Evolutionary conservation across 1,140 invertebrate species (phyloP).

Genomic region (Subanguina moxae): DNA sequence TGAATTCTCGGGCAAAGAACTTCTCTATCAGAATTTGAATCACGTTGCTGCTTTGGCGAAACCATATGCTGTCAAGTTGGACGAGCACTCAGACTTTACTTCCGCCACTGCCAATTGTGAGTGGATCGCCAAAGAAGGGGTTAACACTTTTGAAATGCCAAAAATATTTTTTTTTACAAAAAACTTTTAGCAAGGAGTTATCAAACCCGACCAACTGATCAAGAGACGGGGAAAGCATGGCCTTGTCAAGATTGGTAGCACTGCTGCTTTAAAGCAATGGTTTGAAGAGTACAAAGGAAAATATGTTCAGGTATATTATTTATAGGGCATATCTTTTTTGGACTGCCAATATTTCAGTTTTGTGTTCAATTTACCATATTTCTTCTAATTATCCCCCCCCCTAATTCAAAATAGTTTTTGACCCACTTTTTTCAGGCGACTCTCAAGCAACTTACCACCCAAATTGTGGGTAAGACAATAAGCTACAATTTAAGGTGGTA

Average conservation of each 20-base stretch:
- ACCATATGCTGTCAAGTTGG: constrained; percentile 77
- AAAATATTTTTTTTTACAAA: constrained; percentile 15
- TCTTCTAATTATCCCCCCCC: too few species aligned
- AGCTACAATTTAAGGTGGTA: too few species aligned
- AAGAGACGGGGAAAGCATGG: constrained; percentile 94
- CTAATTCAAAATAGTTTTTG: too few species aligned
- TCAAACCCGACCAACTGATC: constrained; percentile 97
- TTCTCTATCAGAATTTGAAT: constrained; percentile 80
- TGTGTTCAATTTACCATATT: too few species aligned
- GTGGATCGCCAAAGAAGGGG: constrained; percentile 72
- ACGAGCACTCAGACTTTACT: constrained; percentile 75
- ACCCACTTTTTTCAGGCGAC: too few species aligned
- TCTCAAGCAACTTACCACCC: too few species aligned
- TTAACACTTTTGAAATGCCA: constrained; percentile 8
- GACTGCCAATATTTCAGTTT: too few species aligned
- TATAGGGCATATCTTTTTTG: too few species aligned
- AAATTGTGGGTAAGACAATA: too few species aligned
- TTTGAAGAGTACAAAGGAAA: constrained; percentile 79
- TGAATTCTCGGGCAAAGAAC: constrained; percentile 88
- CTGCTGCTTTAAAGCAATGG: constrained; percentile 77
- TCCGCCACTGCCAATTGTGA: constrained; percentile 73
- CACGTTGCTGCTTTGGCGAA: constrained; percentile 67
- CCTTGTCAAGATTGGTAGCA: constrained; percentile 87
- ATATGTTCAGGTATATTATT: constrained; percentile 72
- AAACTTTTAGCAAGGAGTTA: constrained; percentile 74